Base-by-base conservation (phyloP, 2,113 vertebrate genomes). In the Malurus cyaneus region DNA sequence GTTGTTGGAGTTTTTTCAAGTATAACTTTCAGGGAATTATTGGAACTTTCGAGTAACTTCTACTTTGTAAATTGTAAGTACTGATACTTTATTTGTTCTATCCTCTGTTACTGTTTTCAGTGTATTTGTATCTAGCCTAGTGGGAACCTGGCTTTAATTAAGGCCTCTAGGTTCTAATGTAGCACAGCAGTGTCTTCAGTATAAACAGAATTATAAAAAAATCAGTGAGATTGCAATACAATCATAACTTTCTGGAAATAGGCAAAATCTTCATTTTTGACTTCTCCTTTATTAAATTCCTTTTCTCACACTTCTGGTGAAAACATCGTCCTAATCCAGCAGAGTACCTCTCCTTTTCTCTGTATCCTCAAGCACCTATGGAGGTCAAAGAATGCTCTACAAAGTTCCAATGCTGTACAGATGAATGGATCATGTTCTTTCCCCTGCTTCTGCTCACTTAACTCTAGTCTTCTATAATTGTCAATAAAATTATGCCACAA, bases 381-480 rank as follows among this genome's bases (percentile, higher is more conserved):
- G 34, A 20, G 2, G 21, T 34, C 50, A 84, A 93, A 87, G 16
- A 10, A 39, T 65, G 18, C 3, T 9, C 2, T 70, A 8, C 11
- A 47, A 72, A 69, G 5, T 32, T 34, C 59, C 2, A 2, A 5
- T 20, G 36, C 12, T 53, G 6, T 41, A 67, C 8, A 60, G 13
- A 36, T n/a, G 0, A 0, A 28, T 10, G 17, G 9, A 31, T 41
- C 17, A 9, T 0, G 0, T 54, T 14, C 0, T 66, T 66, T 86
- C 67, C 16, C 28, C 13, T 80, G 6, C n/a, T 90, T 76, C 28
- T 14, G 26, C 10, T 88, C 8, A 8, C 61, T 11, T 42, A 52
- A 2, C 1, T 4, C 1, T 32, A 29, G 2, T 54, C 16, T 66
- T n/a, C 18, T 84, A 39, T 44, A 92, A 50, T 29, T 67, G 14